phyloP scores from a whole-genome alignment of 2,797 vertebrate genomes.

The Lophotriccus pileatus region DNA sequence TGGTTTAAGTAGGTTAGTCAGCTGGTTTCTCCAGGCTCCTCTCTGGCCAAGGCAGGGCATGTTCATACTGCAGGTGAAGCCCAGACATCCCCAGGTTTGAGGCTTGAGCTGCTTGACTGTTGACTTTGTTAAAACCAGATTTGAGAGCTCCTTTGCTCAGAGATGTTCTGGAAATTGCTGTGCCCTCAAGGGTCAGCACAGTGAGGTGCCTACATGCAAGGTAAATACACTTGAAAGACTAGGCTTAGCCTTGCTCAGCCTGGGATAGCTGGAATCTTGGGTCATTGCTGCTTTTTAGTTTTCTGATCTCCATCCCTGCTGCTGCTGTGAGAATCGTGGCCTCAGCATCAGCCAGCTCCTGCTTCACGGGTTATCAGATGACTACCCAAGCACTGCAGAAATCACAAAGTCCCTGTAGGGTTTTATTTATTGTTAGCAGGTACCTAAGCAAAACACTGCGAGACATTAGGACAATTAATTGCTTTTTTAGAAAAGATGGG shows the following conservation, averaged over 20 bases:
- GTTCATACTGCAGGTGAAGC: not conserved
- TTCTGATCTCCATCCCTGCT: accelerated
- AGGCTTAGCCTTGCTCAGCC: not conserved
- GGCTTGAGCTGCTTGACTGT: not conserved
- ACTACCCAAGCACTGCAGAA: not conserved
- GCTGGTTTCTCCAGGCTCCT: not conserved
- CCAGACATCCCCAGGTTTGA: not conserved
- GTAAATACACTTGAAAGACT: not conserved
- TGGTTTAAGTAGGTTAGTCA: not conserved
- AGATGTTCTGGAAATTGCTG: not conserved
- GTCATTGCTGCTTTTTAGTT: not conserved
- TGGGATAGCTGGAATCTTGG: not conserved
- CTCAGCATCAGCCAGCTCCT: not conserved
- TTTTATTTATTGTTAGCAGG: not conserved
- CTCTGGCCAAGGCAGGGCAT: not conserved
- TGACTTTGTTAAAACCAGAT: slow-evolving; percentile 9
- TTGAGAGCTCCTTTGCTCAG: not conserved
- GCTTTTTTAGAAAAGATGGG: not conserved
- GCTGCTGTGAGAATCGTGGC: not conserved
- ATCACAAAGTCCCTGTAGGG: not conserved
- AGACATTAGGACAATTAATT: not conserved
- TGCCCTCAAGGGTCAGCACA: not conserved
- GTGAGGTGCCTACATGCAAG: not conserved
- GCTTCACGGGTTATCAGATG: not conserved
- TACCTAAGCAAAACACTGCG: not conserved